Base-by-base conservation (phyloP, 2,113 vertebrate genomes). In the Carassius gibelio region DNA sequence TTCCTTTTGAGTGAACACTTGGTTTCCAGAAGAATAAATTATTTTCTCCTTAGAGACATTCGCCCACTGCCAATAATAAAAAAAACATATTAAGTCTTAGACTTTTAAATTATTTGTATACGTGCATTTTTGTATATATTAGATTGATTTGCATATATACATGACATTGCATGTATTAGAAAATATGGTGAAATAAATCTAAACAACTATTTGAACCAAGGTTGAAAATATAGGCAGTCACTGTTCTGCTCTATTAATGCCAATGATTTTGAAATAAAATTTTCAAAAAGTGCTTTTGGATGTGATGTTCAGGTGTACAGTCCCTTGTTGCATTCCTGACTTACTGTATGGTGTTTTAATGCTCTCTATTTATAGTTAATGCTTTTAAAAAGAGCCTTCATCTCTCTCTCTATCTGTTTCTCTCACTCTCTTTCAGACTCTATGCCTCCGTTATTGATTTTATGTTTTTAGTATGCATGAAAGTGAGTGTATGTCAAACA, bases 401-500 rank as follows among this genome's bases (percentile, higher is more conserved):
- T 15, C 17, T 75, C 7, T 7, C 45, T 19, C 13, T 75, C 74
- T 75, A 15, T 75, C n/a, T 21, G 10, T 13, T 2, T 68, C 34
- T 57, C 45, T 69, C 68, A 68, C 61, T 74, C 30, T 71, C 57
- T 50, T 83, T 66, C 71, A 26, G 75, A 59, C 45, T 42, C 50
- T 23, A 61, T 81, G 26, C 15, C 74, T 74, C n/a, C 3, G 21
- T 45, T 86, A 86, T 88, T 76, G 87, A 88, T 88, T 86, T 84
- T 5, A 77, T 76, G 62, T 69, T 88, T 88, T 88, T 84, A 84
- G 84, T 66, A 84, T 86, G 82, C 81, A 68, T 85, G 79, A 84
- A 81, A 86, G 84, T 80, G 52, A 84, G 77, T 75, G 81, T 57
- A 88, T 57, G 11, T 77, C 80, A 85, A 86, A 84, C 81, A 76